Conservation (phyloP, 2,888 invertebrate species). For the Scrobipalpa atriplicella region DNA sequence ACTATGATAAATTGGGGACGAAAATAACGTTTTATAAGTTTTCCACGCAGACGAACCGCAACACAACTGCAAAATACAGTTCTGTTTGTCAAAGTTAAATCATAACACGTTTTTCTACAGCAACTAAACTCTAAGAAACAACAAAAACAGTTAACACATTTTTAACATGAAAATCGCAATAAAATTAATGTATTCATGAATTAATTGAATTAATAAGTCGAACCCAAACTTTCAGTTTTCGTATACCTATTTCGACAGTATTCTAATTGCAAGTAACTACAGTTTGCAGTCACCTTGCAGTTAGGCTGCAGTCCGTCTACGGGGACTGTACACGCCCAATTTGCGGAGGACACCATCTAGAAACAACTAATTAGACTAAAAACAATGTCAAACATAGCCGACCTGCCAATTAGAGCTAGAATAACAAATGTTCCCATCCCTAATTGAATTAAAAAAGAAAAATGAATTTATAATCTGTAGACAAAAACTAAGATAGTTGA, state of each 20-base stretch:
- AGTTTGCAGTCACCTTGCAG: background rate
- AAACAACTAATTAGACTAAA: conserved; percentile 39
- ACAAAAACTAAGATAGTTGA: background rate
- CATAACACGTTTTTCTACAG: too few relatives aligned
- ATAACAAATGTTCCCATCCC: conserved; percentile 24
- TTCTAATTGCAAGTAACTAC: background rate
- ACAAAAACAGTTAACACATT: too few relatives aligned
- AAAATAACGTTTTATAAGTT: conserved; percentile 71
- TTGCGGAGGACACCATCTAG: conserved; percentile 37
- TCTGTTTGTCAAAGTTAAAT: too few relatives aligned
- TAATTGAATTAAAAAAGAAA: conserved; percentile 20
- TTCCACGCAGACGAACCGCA: background rate
- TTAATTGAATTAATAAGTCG: too few relatives aligned
- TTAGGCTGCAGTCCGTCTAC: background rate
- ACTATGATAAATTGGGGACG: conserved; percentile 70
- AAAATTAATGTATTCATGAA: too few relatives aligned
- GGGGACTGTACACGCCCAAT: conserved; percentile 33
- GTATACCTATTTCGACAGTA: background rate
- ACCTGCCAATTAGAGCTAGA: conserved; percentile 34
- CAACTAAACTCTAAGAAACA: too few relatives aligned
- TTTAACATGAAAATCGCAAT: too few relatives aligned
- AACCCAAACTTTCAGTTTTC: too few relatives aligned
- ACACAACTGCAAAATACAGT: background rate
- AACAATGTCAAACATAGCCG: conserved; percentile 26
- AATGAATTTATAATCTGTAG: background rate